Evolutionary conservation across 2,888 invertebrate species (phyloP).

Genomic region (Lamellibrachia satsuma): DNA sequence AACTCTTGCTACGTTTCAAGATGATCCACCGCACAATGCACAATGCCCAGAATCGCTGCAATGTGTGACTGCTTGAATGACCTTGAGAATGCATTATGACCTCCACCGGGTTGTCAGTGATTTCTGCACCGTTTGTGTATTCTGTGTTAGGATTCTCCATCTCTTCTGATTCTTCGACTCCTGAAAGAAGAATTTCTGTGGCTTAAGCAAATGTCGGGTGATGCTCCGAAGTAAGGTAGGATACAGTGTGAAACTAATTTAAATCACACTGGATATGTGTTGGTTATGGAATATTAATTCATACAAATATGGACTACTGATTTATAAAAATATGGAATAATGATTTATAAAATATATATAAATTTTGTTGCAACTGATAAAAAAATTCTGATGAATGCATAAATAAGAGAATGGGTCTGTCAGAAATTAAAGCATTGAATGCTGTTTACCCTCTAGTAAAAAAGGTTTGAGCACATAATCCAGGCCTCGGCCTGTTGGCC

Average conservation of each 20-base stretch:
- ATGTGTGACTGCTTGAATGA: conserved; percentile 8
- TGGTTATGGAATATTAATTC: not conserved
- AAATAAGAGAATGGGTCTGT: too few relatives aligned
- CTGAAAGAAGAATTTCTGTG: not conserved
- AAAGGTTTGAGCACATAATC: too few relatives aligned
- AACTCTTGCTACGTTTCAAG: not conserved
- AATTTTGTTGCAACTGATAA: too few relatives aligned
- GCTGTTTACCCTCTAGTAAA: too few relatives aligned
- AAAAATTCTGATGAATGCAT: too few relatives aligned
- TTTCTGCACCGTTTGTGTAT: not conserved
- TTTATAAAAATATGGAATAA: not conserved
- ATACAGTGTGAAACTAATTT: not conserved
- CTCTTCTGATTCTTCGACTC: not conserved
- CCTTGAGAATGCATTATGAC: not conserved
- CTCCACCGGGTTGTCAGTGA: not conserved
- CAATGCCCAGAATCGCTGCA: conserved; percentile 48
- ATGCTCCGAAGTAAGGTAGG: not conserved
- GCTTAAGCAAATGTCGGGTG: not conserved
- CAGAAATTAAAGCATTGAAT: too few relatives aligned
- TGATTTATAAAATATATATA: too few relatives aligned
- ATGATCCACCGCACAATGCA: conserved; percentile 45
- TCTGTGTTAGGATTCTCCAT: not conserved
- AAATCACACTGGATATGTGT: not conserved
- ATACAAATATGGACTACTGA: not conserved
- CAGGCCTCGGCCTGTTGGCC: too few relatives aligned